phyloP scores from a whole-genome alignment of 1,140 invertebrate genomes.

The Paracyclopina nana region DNA sequence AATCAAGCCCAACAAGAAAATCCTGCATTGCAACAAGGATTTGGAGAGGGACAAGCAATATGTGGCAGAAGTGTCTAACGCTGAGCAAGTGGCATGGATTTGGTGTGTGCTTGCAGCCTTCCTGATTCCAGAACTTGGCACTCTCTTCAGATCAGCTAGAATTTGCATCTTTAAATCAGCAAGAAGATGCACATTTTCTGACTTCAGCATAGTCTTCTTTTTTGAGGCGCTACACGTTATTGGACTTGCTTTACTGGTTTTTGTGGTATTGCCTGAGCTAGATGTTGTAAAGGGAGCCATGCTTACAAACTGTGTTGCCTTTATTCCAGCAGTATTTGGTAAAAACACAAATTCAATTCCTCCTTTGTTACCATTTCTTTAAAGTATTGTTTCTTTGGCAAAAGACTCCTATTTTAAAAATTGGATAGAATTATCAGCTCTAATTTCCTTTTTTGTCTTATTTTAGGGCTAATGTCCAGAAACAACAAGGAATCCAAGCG shows the following conservation, averaged over 20 bases:
- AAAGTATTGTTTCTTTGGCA: too few relatives aligned
- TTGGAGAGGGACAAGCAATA: slow-evolving; percentile 17
- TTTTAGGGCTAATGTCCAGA: slow-evolving; percentile 48
- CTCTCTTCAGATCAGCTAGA: slow-evolving; percentile 54
- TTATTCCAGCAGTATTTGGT: slow-evolving; percentile 58
- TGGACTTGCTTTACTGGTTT: slow-evolving; percentile 61
- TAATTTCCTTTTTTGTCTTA: too few relatives aligned
- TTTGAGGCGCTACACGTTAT: slow-evolving; percentile 69
- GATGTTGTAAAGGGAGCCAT: slow-evolving; percentile 80
- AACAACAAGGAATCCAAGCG: slow-evolving; percentile 56
- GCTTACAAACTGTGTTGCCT: slow-evolving; percentile 78
- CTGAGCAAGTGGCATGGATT: slow-evolving; percentile 50
- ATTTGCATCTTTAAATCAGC: slow-evolving; percentile 80
- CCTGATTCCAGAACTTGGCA: slow-evolving; percentile 63
- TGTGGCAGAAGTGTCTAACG: slow-evolving; percentile 2
- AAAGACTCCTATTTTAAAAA: too few relatives aligned
- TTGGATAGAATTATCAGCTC: too few relatives aligned
- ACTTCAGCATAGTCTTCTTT: slow-evolving; percentile 47
- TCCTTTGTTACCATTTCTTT: too few relatives aligned
- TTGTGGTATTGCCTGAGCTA: slow-evolving; percentile 64
- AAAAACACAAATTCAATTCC: too few relatives aligned
- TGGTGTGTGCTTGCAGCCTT: slow-evolving; percentile 77
- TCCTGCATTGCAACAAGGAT: slow-evolving; percentile 58
- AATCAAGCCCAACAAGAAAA: slow-evolving; percentile 44
- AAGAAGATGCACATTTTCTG: slow-evolving; percentile 36